Evolutionary conservation across 1,140 invertebrate species (phyloP).

Genomic region (Dendrolimus kikuchii): DNA sequence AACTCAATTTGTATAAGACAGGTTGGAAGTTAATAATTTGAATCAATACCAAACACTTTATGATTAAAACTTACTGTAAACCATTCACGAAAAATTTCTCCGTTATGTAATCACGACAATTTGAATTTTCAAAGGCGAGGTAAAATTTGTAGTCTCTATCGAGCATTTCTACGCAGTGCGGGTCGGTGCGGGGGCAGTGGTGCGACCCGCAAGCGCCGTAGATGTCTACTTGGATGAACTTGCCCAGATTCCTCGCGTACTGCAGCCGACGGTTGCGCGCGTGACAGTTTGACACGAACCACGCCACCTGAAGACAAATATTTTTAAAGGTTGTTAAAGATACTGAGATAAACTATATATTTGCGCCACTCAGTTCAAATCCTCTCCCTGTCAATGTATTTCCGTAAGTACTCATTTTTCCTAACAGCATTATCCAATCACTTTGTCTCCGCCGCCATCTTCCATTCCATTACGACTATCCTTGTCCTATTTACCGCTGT

Average conservation of each 20-base stretch:
- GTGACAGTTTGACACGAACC: slow-evolving; percentile 98
- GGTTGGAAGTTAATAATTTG: too few species aligned
- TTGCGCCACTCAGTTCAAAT: too few species aligned
- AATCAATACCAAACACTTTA: too few species aligned
- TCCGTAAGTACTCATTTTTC: too few species aligned
- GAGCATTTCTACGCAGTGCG: slow-evolving; percentile 93
- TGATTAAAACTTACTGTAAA: slow-evolving; percentile 77
- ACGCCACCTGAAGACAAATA: slow-evolving; percentile 80
- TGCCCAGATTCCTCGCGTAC: slow-evolving; percentile 89
- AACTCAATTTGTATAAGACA: too few species aligned
- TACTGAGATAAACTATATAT: too few species aligned
- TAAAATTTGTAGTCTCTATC: slow-evolving; percentile 98
- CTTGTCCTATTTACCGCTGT: too few species aligned
- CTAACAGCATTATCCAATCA: too few species aligned
- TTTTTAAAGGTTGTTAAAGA: background rate
- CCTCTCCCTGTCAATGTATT: too few species aligned
- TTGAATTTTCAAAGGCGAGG: slow-evolving; percentile 97
- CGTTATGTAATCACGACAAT: slow-evolving; percentile 96
- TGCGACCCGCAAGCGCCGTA: slow-evolving; percentile 92
- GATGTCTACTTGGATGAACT: slow-evolving; percentile 93
- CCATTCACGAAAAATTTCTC: slow-evolving; percentile 98
- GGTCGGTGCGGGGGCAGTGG: slow-evolving; percentile 86
- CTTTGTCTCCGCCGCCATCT: too few species aligned
- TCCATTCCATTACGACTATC: too few species aligned
- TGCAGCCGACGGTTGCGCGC: slow-evolving; percentile 89